A percentile compares a stretch with the other conserved stretches of the same genome.
Evolutionary conservation across 2,113 vertebrate genomes (phyloP).

Genomic region (Menura novaehollandiae): DNA sequence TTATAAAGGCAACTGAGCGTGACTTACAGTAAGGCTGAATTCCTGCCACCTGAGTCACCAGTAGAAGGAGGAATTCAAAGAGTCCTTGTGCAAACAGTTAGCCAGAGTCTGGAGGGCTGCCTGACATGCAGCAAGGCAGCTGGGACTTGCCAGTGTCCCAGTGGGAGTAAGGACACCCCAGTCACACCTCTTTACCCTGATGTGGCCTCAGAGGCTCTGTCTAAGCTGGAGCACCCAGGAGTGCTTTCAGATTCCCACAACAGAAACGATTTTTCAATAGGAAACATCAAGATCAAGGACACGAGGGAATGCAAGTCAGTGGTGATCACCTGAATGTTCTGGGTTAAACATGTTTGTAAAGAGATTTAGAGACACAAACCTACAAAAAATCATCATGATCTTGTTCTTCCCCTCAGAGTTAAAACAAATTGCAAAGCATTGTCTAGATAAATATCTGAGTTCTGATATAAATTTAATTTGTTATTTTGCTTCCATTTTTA

Average conservation of each 20-base stretch:
- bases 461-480: background rate
- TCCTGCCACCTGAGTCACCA: background rate
- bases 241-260: background rate
- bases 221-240: background rate
- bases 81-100: background rate
- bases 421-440: background rate
- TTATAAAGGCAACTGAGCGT: conserved; percentile 30
- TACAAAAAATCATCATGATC: background rate
- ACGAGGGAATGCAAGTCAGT: background rate
- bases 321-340: background rate
- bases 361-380: background rate
- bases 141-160: background rate
- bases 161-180: background rate
- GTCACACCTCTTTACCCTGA: background rate
- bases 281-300: background rate
- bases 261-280: background rate
- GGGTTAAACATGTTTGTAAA: background rate
- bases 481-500: background rate
- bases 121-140: background rate
- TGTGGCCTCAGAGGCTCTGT: background rate
- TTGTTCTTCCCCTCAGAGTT: background rate
- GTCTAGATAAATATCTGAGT: background rate
- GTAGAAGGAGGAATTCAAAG: background rate
- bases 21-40: background rate
- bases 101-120: background rate